phyloP scores from a whole-genome alignment of 2,797 vertebrate species.

The Molossus molossus region DNA sequence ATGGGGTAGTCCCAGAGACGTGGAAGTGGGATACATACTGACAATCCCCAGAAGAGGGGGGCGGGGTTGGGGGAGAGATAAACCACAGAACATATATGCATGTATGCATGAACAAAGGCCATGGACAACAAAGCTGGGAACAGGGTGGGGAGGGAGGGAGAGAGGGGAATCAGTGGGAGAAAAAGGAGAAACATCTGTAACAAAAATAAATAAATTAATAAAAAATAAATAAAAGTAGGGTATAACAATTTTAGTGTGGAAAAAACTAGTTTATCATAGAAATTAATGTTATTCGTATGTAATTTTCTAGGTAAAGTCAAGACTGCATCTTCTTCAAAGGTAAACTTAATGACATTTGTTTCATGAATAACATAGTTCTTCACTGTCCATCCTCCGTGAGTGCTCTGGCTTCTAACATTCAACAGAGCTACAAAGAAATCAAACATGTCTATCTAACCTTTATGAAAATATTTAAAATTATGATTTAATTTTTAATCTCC shows the following conservation, averaged over 20 bases:
- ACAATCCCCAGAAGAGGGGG: no score
- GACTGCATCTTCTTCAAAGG: constrained; percentile 84
- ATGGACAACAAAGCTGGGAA: no score
- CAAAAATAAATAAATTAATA: no score
- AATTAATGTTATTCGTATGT: constrained; percentile 80
- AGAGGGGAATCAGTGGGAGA: no score
- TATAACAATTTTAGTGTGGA: constrained; percentile 28
- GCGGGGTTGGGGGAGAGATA: no score
- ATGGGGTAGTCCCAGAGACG: no score
- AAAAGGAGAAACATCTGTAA: no score
- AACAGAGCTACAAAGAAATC: constrained; percentile 87
- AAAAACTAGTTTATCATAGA: constrained; percentile 70
- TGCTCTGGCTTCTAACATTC: constrained; percentile 88
- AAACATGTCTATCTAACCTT: constrained; percentile 88
- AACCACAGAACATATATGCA: no score
- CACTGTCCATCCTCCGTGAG: constrained; percentile 83
- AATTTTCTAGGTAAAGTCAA: constrained; percentile 79
- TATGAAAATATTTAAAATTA: constrained; percentile 88
- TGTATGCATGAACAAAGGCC: no score
- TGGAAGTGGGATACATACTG: no score
- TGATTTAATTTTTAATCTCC: constrained; percentile 89
- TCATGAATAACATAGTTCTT: constrained; percentile 83
- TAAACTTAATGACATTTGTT: constrained; percentile 84
- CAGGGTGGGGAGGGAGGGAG: no score
- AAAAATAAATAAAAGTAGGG: not conserved